Base-by-base conservation (phyloP, 1,140 invertebrate species). In the Eciton burchellii region DNA sequence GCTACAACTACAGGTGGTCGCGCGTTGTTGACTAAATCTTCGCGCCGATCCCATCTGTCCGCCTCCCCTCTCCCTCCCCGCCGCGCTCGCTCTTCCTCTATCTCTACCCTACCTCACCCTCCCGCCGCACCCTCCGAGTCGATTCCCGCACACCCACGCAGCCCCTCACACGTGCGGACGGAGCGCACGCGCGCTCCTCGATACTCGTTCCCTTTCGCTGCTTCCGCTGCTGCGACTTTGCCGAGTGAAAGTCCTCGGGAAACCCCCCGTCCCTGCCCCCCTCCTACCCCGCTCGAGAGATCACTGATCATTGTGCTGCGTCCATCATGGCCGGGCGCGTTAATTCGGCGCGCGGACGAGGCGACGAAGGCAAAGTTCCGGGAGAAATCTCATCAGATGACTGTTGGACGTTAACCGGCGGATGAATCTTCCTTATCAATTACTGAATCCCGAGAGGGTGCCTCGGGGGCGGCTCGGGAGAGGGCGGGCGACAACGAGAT, bases 1-100 rank as follows among this genome's bases (percentile, higher is more conserved):
- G 85, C 81, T 73, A 83, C 86, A 90, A 93, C 92, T 91, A 93
- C 92, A 93, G 92, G 92, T 93, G 92, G 92, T 93, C 91, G 89
- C 87, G 84, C 81, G 85, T 81, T 85, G 85, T 81, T 73, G 84
- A 81, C 87, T 73, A 77, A 72, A 71, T 74, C 79, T 87, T 86
- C 82, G 65, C 76, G 84, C 85, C 65, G 71, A 85, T 84, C 74
- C 49, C 70, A 79, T 79, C 54, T 65, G 43, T 21, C 72, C 63
- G 63, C 59, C 24, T n/a, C 59, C 24, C 14, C 52, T 41, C 26
- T 41, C 16, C 70, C 43, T 71, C 56, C 21, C 24, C 79, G 29
- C 56, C 74, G 35, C 29, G 29, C 56, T 57, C 35, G 72, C 35
- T 52, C 43, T 65, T 49, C 24, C 41, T 79, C 66, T 65, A 26